phyloP scores from a whole-genome alignment of 2,797 vertebrate species.

The Lepidocolaptes lacrymiger region DNA sequence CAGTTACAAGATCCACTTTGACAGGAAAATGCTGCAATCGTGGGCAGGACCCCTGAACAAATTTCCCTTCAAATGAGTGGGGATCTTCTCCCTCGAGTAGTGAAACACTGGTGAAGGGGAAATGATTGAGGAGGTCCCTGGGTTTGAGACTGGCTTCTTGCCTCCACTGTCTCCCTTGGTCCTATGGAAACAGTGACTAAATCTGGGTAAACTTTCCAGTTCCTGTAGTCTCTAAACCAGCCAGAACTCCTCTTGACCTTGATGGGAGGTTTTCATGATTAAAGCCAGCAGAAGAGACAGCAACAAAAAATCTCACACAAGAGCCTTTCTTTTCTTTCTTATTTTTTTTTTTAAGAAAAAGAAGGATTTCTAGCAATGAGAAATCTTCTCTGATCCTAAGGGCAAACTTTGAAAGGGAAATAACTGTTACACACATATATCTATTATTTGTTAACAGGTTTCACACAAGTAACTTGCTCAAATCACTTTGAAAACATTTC shows the following conservation, averaged over 20 bases:
- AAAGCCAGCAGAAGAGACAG: slow-evolving; percentile 18
- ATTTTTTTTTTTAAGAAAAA: neutral
- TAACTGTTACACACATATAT: slow-evolving; percentile 41
- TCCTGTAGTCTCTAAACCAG: slow-evolving; percentile 9
- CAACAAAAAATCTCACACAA: slow-evolving; percentile 9
- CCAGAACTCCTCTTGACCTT: slow-evolving; percentile 36
- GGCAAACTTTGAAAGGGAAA: slow-evolving; percentile 73
- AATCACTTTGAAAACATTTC: slow-evolving; percentile 72
- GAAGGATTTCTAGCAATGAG: slow-evolving; percentile 41
- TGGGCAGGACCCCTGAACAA: neutral
- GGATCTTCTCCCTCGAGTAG: neutral
- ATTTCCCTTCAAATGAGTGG: neutral
- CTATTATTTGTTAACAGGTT: slow-evolving; percentile 73
- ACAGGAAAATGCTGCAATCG: neutral
- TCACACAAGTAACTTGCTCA: slow-evolving; percentile 62
- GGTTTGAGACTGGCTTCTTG: neutral
- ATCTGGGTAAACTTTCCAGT: neutral
- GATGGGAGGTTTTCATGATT: slow-evolving; percentile 1
- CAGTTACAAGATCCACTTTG: neutral
- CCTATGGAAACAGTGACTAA: neutral
- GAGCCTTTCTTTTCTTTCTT: neutral
- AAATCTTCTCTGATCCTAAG: slow-evolving; percentile 66
- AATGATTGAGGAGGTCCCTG: neutral
- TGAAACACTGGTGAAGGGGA: neutral
- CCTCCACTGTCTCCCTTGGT: neutral